A percentile compares a stretch with the other conserved stretches of the same genome.
Conservation (phyloP, 1,140 invertebrate species). For the Lepidurus arcticus region DNA sequence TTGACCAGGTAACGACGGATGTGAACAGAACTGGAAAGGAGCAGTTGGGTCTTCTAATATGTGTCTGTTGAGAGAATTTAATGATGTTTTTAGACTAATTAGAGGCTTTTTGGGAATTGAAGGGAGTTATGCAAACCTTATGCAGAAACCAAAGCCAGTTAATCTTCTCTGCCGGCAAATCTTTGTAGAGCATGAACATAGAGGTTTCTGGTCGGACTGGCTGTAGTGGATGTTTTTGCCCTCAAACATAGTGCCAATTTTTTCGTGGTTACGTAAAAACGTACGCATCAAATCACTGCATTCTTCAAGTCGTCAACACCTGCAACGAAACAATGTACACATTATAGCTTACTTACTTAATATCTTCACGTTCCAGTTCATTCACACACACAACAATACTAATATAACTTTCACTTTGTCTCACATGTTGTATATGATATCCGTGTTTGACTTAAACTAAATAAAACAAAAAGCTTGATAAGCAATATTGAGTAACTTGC, state of each 20-base stretch:
- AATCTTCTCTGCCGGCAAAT: conserved; percentile 48
- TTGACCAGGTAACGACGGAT: conserved; percentile 29
- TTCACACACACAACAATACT: too few species aligned
- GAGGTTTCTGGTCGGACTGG: conserved; percentile 48
- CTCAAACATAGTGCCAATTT: conserved; percentile 46
- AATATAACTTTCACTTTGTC: too few species aligned
- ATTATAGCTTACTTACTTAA: too few species aligned
- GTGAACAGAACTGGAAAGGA: conserved; percentile 32
- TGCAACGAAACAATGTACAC: too few species aligned
- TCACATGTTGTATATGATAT: too few species aligned
- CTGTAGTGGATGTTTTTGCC: conserved; percentile 53
- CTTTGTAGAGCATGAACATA: conserved; percentile 51
- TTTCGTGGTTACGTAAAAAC: background rate
- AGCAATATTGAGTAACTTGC: too few species aligned
- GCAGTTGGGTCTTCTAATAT: conserved; percentile 33
- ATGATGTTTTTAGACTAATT: background rate
- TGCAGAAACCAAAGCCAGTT: conserved; percentile 52
- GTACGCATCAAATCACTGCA: background rate
- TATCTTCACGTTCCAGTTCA: too few species aligned
- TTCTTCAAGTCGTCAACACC: background rate
- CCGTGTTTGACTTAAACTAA: too few species aligned
- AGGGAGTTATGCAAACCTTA: conserved; percentile 42
- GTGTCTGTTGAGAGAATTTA: conserved; percentile 14
- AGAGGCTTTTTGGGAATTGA: background rate
- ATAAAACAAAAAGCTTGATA: too few species aligned